Evolutionary conservation across 2,113 vertebrate genomes (phyloP), one percentile per base, ranked within the genome.

Genomic region (Tylochromis polylepis): DNA sequence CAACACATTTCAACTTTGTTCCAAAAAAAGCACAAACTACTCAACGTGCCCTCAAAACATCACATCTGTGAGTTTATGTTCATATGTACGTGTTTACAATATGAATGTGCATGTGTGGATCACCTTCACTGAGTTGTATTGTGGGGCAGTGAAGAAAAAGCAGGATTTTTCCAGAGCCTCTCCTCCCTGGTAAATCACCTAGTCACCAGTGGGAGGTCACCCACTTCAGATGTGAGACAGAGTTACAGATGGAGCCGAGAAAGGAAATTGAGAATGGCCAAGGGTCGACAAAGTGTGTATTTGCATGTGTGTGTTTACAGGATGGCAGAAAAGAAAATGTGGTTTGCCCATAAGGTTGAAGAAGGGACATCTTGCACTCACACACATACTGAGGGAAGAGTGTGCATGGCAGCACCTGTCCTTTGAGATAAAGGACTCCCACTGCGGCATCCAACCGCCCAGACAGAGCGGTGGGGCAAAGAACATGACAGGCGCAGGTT

Each of bases 371-470:
- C 22, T 36, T 22, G 59, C 57, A 65, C 43, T 58, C 75, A 81
- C 85, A 78, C 60, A 79, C 75, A 82, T 6, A 36, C 1, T 29
- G 46, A 83, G 43, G 75, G 51, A 77, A 60, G 87, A 49, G 11
- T 84, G 88, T 86, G 87, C 84, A 36, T 62, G 86, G 85, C 85
- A 90, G 84, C 92, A 93, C 91, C 94, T 95, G 95, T 94, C 92
- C 89, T 89, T 86, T 83, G 90, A 94, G 93, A 95, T 94, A 93
- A 95, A 94, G 88, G 83, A 89, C 87, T 90, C 79, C 62, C 62
- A 59, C 89, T 85, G 88, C 29, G 34, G 91, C 87, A 91, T 91
- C 89, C 80, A 84, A 92, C 94, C 91, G 62, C 87, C 84, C 85
- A 86, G 81, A 92, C 77, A 78, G 82, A 94, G 89, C 92, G 84